A percentile compares a stretch with the other conserved stretches of the same genome.
Evolutionary conservation across 2,113 vertebrate genomes (phyloP).

Genomic region (Cephalopterus ornatus): DNA sequence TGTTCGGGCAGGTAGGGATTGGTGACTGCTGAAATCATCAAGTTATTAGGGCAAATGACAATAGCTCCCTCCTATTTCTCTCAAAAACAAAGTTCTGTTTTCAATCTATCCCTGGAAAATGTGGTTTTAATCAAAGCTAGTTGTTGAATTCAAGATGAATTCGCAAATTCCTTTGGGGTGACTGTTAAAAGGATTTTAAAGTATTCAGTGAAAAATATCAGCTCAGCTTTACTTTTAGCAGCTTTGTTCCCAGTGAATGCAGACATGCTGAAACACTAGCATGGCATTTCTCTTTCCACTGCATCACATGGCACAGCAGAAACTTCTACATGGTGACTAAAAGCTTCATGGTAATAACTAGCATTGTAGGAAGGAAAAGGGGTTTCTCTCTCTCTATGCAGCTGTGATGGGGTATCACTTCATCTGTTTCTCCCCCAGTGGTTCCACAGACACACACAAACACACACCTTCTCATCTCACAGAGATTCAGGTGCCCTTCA

Average conservation of each 20-base stretch:
- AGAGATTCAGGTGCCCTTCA: neutral
- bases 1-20: neutral
- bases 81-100: neutral
- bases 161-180: conserved; percentile 1
- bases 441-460: neutral
- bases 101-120: neutral
- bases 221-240: conserved; percentile 37
- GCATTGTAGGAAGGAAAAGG: neutral
- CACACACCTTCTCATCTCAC: neutral
- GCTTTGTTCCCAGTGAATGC: conserved; percentile 27
- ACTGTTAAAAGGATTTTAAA: conserved; percentile 23
- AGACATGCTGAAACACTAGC: neutral
- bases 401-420: neutral
- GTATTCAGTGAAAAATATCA: conserved; percentile 36
- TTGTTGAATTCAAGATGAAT: conserved; percentile 23
- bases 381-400: neutral
- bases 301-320: neutral
- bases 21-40: neutral
- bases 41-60: neutral
- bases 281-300: neutral
- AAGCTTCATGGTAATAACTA: neutral
- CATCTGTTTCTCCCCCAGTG: neutral
- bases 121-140: neutral
- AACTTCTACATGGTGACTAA: neutral
- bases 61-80: neutral